A percentile compares a stretch with the other conserved stretches of the same genome.
These are phyloP conservation scores for Rhogogaster chlorosoma DNA, from an alignment of 2,888 invertebrate genomes.

Conservation along the genomic window DNA sequence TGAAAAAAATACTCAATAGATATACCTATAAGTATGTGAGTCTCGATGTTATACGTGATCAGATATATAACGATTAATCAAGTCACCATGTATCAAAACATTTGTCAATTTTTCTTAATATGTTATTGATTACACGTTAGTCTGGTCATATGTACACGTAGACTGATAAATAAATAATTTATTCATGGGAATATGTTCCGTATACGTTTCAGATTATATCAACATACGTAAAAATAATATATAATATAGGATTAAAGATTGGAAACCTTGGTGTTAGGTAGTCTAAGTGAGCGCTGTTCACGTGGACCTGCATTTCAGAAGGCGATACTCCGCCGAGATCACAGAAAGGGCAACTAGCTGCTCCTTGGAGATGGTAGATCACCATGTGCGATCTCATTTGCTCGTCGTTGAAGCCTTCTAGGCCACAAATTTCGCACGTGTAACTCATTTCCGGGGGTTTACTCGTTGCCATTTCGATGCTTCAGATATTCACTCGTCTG, in stretches of 20 bases:
- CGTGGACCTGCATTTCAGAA: conserved; percentile 88
- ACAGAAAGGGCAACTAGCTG: conserved; percentile 91
- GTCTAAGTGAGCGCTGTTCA: conserved; percentile 91
- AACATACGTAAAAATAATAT: not conserved
- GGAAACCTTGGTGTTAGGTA: conserved; percentile 84
- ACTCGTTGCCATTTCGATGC: conserved; percentile 77
- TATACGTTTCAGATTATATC: not conserved
- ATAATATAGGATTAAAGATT: not conserved
- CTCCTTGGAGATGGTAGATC: conserved; percentile 88
- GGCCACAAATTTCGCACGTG: conserved; percentile 92
- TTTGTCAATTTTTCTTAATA: not conserved
- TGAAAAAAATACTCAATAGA: not conserved
- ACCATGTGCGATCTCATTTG: conserved; percentile 90
- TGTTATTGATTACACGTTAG: not conserved
- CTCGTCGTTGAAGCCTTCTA: conserved; percentile 88
- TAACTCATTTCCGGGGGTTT: conserved; percentile 82
- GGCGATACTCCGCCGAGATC: conserved; percentile 87
- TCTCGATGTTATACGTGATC: not conserved
- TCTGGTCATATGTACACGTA: not conserved
- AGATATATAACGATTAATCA: conserved; percentile 6
- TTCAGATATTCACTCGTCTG: conserved; percentile 1
- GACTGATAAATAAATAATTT: not conserved
- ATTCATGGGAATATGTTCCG: not conserved
- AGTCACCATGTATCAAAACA: not conserved
- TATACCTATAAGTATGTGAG: not conserved